Base-by-base conservation (phyloP, 2,797 vertebrate genomes). In the Nasua narica region DNA sequence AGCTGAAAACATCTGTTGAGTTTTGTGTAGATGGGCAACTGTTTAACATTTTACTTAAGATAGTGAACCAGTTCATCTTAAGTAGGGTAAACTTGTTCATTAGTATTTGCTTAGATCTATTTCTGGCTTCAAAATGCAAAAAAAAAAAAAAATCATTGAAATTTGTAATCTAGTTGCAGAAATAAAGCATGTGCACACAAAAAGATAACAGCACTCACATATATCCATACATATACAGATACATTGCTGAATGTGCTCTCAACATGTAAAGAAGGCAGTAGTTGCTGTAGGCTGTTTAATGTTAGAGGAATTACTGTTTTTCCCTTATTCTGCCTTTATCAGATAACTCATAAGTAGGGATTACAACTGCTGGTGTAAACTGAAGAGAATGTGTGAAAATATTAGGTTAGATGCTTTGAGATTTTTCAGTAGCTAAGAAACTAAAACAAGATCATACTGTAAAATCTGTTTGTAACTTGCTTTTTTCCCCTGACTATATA, bases 21-120 rank as follows among this genome's bases (percentile, higher is more conserved):
- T 94, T 76, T 95, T 86, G 46, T 83, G n/a, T 92, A 69, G 18
- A 69, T 84, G 79, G 78, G 29, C 23, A 87, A 18, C 77, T 88
- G 89, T 81, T 85, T 90, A 90, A 77, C 60, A 46, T 96, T 96
- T 90, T 88, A 91, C 69, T 67, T 94, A 77, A 83, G 56, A 79
- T 76, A 52, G 76, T 65, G 32, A 95, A 83, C 82, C 52, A 94
- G 27, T 74, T 89, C 32, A 90, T 87, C 56, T 4, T 60, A 84
- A 70, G 50, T 95, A 78, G 65, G 69, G 35, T 88, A 85, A 85
- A 65, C 37, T 92, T 94, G 19, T 90, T 88, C 60, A 58, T 85
- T 96, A 93, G 29, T 95, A 43, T 78, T 74, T 92, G n/a, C 60
- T 93, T 96, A 87, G 40, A 85, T 93, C 16, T 29, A 54, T 95